Evolutionary conservation across 2,113 vertebrate species (phyloP), one percentile per base, ranked within the genome.

Genomic region (Upupa epops): DNA sequence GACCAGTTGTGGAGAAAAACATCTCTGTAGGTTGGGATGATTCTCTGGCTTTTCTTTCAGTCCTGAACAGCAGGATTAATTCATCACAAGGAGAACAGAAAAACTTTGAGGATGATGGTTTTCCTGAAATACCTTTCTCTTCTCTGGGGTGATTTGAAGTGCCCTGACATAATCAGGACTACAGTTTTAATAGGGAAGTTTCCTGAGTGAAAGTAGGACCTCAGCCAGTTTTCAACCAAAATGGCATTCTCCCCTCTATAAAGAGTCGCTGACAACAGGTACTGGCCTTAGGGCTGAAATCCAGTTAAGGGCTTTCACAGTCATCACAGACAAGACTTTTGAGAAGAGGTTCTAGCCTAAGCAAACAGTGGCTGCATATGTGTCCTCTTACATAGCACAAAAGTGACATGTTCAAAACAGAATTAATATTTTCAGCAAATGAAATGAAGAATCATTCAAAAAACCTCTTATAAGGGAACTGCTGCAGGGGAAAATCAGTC

Each of bases 371-470:
- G 93, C 92, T 87, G 89, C 63, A 51, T 83, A 87, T 49, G 77
- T 70, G 77, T 72, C 72, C 36, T 91, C 58, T 76, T 84, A 69
- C 82, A 90, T 95, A 95, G 86, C 90, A 92, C 79, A 63, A 29
- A 96, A 91, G 60, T 61, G 79, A 94, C 81, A 93, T 46, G 78
- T 59, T 90, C 51, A 89, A 92, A 96, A 92, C 65, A 96, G 68
- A 94, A 86, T 77, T 89, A 94, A 86, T 83, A 71, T 95, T 95
- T 94, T 90, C 64, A 85, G 91, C 91, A 86, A 94, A 91, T 80
- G 77, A 96, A 88, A 96, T 70, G 83, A 95, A 96, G 95, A 97
- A 94, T 95, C 87, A 93, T 92, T 91, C 91, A 88, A 9, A 63
- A 78, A 66, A 63, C 25, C 45, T 90, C 93, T 95, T 88, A 91